Evolutionary conservation across 2,888 invertebrate species (phyloP), one percentile per base, ranked within the genome.

Genomic region (Drosophila limbata): DNA sequence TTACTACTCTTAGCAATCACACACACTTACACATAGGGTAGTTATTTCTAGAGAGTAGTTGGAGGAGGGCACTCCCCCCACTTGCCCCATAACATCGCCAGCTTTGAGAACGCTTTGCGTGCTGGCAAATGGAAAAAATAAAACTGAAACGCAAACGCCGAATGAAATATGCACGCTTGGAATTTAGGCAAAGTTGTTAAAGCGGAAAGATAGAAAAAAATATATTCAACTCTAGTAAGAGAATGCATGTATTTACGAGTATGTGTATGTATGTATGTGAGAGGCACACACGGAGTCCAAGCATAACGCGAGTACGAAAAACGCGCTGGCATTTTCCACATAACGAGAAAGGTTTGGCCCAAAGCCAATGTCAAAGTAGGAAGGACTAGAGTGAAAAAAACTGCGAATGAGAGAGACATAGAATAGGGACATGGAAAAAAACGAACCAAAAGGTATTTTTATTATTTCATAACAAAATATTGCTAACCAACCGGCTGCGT

Each of bases 81-180:
- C 53, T 31, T 39, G 40, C 48, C 42, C 17, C n/a, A 47, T 44
- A 35, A 55, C 59, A 21, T 31, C 17, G 8, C 33, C 39, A 64
- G 44, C 50, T 60, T 51, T 66, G 42, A 31, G 33, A 35, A 35
- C 44, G 61, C 69, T 62, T 81, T 77, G 80, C 82, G 82, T 82
- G 82, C 62, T 44, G 39, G 52, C 48, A 57, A 68, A 62, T 37
- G 55, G 25, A 25, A n/a, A 40, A 17, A 42, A 66, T 62, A 68
- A 68, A 64, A 56, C 63, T 52, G 53, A 76, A 81, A 81, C 67
- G 71, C 79, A 81, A 73, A 62, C 69, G 67, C 33, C 65, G 67
- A 81, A 81, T 79, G 66, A 79, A 81, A 81, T 77, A 81, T 81
- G 82, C 71, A 77, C 77, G 82, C 63, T 64, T 31, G 80, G 82